Conservation (phyloP, 2,113 vertebrate species). For the Centropus bengalensis region DNA sequence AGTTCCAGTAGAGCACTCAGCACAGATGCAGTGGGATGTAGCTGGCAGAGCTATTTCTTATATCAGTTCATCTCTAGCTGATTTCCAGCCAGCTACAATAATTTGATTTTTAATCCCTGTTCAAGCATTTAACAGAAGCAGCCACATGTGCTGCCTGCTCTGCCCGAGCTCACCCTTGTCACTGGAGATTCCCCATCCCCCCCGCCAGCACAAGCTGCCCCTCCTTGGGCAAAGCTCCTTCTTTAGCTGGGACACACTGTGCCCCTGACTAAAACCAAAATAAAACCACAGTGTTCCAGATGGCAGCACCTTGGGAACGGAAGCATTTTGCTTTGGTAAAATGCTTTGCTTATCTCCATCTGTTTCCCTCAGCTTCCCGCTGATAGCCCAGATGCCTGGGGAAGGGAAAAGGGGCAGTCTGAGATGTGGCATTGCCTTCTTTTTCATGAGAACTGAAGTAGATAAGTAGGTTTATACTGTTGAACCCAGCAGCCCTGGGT, state of each 20-base stretch:
- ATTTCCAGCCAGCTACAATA: not conserved
- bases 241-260: not conserved
- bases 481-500: not conserved
- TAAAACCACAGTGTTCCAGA: not conserved
- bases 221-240: not conserved
- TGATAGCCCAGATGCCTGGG: not conserved
- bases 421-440: not conserved
- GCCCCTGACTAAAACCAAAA: not conserved
- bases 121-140: not conserved
- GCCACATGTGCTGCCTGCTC: not conserved
- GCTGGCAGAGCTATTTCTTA: not conserved
- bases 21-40: not conserved
- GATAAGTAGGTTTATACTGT: not conserved
- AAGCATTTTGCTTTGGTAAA: constrained; percentile 42
- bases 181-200: not conserved
- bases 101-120: not conserved
- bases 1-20: not conserved
- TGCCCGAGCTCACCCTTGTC: not conserved
- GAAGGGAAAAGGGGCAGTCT: not conserved
- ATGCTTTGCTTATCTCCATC: constrained; percentile 32
- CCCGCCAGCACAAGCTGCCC: not conserved
- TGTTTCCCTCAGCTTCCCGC: constrained; percentile 32
- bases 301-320: constrained; percentile 28
- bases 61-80: not conserved
- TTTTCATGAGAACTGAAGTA: not conserved